phyloP scores from a whole-genome alignment of 2,888 invertebrate genomes.

The Campoplex nolae region DNA sequence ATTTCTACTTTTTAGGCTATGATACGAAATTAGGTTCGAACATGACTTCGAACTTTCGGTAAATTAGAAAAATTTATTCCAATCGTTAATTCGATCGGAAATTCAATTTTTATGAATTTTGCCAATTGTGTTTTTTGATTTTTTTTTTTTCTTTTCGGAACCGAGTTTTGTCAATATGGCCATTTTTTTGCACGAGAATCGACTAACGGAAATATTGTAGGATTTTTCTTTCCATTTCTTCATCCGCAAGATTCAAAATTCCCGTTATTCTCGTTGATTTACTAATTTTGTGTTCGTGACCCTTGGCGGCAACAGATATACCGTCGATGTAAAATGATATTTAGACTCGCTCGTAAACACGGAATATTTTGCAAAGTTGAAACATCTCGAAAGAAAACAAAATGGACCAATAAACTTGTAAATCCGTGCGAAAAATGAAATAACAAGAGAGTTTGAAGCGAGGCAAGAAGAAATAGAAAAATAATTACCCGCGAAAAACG shows the following conservation, averaged over 20 bases:
- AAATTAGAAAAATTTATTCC: not conserved
- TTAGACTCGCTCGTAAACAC: not conserved
- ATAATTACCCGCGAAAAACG: not conserved
- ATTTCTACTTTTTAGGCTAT: not conserved
- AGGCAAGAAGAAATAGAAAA: not conserved
- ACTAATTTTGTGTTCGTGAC: no score
- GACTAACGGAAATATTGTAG: not conserved
- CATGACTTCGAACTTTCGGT: constrained; percentile 23
- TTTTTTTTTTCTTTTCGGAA: not conserved
- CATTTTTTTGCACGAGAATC: not conserved
- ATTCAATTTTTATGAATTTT: not conserved
- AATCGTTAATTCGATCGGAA: not conserved
- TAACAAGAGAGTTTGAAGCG: constrained; percentile 11
- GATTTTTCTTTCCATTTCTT: not conserved
- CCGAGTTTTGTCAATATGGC: not conserved
- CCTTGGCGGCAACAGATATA: not conserved
- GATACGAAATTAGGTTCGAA: constrained; percentile 26
- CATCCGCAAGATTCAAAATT: not conserved
- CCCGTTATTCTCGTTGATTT: not conserved
- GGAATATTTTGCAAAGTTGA: constrained; percentile 29
- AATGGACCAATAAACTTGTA: constrained; percentile 58
- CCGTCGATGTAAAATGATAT: not conserved
- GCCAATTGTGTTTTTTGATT: not conserved
- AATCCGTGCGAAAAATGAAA: constrained; percentile 23
- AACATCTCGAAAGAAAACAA: constrained; percentile 21